These are phyloP conservation scores for Carcharodon carcharias DNA, from an alignment of 2,797 vertebrate species.

Conservation along the genomic window DNA sequence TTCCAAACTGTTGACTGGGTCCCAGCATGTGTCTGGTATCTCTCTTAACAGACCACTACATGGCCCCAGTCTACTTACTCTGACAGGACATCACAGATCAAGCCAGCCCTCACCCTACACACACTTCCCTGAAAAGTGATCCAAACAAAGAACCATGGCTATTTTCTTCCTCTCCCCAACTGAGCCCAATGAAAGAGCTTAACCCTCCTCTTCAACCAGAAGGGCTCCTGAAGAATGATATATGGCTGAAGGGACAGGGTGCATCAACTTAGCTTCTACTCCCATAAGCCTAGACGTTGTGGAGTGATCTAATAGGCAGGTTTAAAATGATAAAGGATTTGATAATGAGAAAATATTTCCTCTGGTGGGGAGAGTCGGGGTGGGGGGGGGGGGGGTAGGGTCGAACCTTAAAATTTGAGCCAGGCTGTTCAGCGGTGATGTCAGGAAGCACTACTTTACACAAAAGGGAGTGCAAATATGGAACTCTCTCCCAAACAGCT, in stretches of 20 bases:
- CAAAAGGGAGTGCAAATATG: not conserved
- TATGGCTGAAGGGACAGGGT: not conserved
- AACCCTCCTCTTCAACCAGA: not conserved
- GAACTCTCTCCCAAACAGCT: not conserved
- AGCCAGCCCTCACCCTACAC: not conserved
- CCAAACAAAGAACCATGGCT: not conserved
- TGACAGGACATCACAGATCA: not conserved
- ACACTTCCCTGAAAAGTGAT: not conserved
- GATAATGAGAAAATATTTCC: not conserved
- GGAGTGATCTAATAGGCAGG: not conserved
- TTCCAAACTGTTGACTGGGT: not conserved
- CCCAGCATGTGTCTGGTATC: not conserved
- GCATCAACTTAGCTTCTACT: not conserved
- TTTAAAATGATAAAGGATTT: not conserved
- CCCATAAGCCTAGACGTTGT: not conserved
- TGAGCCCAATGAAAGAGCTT: not conserved
- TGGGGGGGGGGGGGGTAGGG: too few relatives aligned
- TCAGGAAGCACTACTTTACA: not conserved
- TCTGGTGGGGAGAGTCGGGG: fast-evolving
- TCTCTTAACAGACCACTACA: not conserved
- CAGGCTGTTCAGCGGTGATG: not conserved
- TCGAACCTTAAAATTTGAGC: not conserved
- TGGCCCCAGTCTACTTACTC: not conserved
- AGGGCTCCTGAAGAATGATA: not conserved
- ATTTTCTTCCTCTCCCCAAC: not conserved